Conservation (phyloP, 2,113 vertebrate genomes). For the Edolisoma coerulescens region DNA sequence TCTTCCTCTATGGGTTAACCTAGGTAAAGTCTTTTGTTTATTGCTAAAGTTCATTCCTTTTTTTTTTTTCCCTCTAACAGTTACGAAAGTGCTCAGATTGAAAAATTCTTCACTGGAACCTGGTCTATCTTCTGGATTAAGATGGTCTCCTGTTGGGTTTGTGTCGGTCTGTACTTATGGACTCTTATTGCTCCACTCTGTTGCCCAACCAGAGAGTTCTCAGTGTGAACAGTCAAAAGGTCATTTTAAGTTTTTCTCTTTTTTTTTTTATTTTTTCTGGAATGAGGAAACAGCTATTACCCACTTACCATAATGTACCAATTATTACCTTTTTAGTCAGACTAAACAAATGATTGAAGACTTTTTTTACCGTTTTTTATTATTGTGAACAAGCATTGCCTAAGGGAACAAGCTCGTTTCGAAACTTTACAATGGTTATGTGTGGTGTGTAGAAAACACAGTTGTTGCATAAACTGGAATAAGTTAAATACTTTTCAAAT, state of each 20-base stretch:
- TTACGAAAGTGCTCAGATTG: constrained; percentile 86
- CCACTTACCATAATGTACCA: not conserved
- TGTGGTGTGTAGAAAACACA: not conserved
- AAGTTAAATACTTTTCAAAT: not conserved
- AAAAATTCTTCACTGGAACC: constrained; percentile 88
- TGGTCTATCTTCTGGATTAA: constrained; percentile 97
- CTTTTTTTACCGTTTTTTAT: not conserved
- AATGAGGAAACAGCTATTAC: not conserved
- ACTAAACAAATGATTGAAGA: not conserved
- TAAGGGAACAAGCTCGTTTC: not conserved
- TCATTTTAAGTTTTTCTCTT: not conserved
- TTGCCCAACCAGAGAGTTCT: constrained; percentile 75
- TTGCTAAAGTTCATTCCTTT: not conserved
- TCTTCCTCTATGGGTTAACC: not conserved
- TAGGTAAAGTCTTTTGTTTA: not conserved
- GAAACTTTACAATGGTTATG: not conserved
- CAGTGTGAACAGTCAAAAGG: constrained; percentile 49
- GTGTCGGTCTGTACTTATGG: constrained; percentile 85
- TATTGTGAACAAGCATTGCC: not conserved
- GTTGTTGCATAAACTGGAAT: not conserved
- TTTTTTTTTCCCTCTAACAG: constrained; percentile 63
- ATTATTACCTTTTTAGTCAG: not conserved
- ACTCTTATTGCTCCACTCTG: constrained; percentile 89
- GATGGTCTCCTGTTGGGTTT: constrained; percentile 94
- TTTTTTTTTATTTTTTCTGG: not conserved